Percentiles rank a stretch among this genome's conserved stretches.
These are phyloP conservation scores for Polyergus mexicanus DNA, from an alignment of 1,140 invertebrate genomes.

Conservation along the genomic window DNA sequence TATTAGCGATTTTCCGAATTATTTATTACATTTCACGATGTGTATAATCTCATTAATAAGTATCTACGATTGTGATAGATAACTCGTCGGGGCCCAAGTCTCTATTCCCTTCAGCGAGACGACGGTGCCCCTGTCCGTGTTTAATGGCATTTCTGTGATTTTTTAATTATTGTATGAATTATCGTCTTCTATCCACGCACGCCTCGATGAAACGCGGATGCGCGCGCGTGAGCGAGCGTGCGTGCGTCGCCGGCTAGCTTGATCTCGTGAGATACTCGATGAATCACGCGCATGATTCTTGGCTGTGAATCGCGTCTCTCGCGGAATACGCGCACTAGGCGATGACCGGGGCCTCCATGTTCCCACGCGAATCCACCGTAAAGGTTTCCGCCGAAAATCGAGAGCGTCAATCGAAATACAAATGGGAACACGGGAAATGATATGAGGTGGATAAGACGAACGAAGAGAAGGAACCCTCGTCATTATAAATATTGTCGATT, in stretches of 20 bases:
- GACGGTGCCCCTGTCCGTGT: slow-evolving; percentile 26
- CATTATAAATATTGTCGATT: neutral
- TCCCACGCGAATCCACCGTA: slow-evolving; percentile 1
- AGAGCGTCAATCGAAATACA: neutral
- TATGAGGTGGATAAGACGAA: neutral
- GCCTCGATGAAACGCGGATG: slow-evolving; percentile 10
- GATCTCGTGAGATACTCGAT: slow-evolving; percentile 53
- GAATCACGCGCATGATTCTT: slow-evolving; percentile 52
- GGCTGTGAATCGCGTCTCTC: slow-evolving; percentile 51
- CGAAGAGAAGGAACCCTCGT: neutral
- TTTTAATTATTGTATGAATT: slow-evolving; percentile 49
- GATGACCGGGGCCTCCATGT: neutral
- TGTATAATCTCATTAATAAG: slow-evolving; percentile 54
- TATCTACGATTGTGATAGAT: slow-evolving; percentile 55
- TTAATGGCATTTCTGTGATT: slow-evolving; percentile 60
- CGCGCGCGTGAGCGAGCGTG: slow-evolving; percentile 14
- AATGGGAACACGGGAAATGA: too few species aligned
- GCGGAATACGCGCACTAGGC: neutral
- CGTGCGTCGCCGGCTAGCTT: slow-evolving; percentile 38
- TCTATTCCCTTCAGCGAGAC: neutral
- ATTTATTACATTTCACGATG: slow-evolving; percentile 59
- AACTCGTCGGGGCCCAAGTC: slow-evolving; percentile 16
- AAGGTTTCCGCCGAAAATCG: slow-evolving; percentile 1
- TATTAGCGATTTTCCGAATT: slow-evolving; percentile 54
- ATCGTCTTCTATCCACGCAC: neutral